A percentile compares a stretch with the other conserved stretches of the same genome.
These are phyloP conservation scores for Drosophila fuyamai DNA, from an alignment of 1,140 invertebrate genomes.

Conservation along the genomic window DNA sequence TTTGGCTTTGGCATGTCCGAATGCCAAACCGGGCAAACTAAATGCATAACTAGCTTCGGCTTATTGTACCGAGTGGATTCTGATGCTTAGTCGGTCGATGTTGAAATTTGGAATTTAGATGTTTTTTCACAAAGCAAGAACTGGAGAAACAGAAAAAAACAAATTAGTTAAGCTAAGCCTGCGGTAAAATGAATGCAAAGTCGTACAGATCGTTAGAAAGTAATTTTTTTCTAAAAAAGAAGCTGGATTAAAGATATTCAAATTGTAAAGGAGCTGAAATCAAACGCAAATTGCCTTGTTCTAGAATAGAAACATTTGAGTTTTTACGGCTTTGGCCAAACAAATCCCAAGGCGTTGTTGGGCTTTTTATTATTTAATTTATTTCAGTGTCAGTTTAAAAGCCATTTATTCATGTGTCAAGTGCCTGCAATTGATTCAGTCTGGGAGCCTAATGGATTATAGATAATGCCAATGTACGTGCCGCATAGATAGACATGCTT, in stretches of 20 bases:
- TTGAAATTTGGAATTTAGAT: slow-evolving; percentile 5
- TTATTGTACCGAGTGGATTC: slow-evolving; percentile 27
- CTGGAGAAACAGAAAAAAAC: slow-evolving; percentile 16
- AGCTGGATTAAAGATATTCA: slow-evolving; percentile 2
- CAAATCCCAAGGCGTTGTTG: slow-evolving; percentile 40
- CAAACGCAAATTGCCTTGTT: slow-evolving; percentile 34
- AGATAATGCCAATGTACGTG: slow-evolving; percentile 46
- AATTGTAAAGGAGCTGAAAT: slow-evolving; percentile 6
- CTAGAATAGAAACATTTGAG: slow-evolving; percentile 22
- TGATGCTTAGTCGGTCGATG: slow-evolving; percentile 24
- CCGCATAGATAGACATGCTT: slow-evolving; percentile 44
- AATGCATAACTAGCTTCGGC: slow-evolving; percentile 36
- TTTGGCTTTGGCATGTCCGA: slow-evolving; percentile 46
- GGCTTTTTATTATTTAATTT: slow-evolving; percentile 63
- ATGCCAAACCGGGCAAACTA: slow-evolving; percentile 50
- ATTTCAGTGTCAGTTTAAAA: slow-evolving; percentile 47
- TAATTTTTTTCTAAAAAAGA: neutral
- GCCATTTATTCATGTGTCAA: slow-evolving; percentile 63
- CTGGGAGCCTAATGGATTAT: slow-evolving; percentile 41
- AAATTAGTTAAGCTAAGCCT: slow-evolving; percentile 44
- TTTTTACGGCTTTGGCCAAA: slow-evolving; percentile 21
- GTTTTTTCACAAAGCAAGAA: neutral
- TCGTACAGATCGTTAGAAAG: slow-evolving; percentile 11
- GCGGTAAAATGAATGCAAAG: slow-evolving; percentile 1
- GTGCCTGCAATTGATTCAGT: slow-evolving; percentile 64